Evolutionary conservation across 1,140 invertebrate genomes (phyloP), one percentile per base, ranked within the genome.

Genomic region (Bombus turneri): DNA sequence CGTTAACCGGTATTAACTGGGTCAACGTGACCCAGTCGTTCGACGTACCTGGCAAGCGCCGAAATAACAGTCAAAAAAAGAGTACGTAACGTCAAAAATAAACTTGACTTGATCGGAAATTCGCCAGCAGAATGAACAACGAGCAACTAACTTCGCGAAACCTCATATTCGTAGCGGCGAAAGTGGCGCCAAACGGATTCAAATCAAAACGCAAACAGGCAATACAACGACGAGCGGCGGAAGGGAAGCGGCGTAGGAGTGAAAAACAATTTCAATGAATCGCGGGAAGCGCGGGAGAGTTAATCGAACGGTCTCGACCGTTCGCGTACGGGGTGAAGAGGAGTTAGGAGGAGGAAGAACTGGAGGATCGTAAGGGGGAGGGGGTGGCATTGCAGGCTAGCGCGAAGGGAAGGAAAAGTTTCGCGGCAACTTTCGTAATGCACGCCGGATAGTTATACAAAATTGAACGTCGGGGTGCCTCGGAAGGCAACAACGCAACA

Each of bases 391-490:
- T 59, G 71, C 76, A 72, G 69, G 80, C 68, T 62, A 68, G 68
- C 43, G 83, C 41, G 82, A 81, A 62, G 57, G 82, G 83, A 59
- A 85, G 90, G 85, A 88, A 82, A 90, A 91, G 88, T 90, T 91
- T 91, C 89, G 90, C 84, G 84, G 86, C 82, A 86, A 92, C 87
- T 93, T 93, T 92, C 90, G 91, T 91, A 92, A 91, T 89, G 91
- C 89, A 89, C 88, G 91, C 90, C 88, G 90, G 88, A 89, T 91
- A 91, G 90, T 89, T 91, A 92, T 92, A 91, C 90, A 92, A 91
- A 92, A 92, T 92, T 92, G 88, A 92, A 91, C 91, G 90, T 87
- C 88, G 91, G 90, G 88, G 90, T 82, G 87, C 88, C 83, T 90
- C 81, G 88, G 84, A 87, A 91, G 87, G 91, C 91, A 91, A 91